Evolutionary conservation across 2,888 invertebrate genomes (phyloP).

Genomic region (Conomelus anceps): DNA sequence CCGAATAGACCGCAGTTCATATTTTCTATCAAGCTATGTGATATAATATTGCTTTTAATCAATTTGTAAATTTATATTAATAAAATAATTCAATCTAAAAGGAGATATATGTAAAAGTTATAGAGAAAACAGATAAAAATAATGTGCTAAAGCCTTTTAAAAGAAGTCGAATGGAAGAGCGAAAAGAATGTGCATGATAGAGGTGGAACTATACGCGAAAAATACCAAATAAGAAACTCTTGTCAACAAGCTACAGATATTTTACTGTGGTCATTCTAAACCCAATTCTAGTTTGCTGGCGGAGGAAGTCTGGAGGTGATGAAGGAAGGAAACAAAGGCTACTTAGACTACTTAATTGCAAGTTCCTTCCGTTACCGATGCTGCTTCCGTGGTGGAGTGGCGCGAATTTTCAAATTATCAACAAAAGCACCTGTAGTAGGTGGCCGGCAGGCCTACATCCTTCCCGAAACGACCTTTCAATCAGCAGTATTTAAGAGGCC

Average conservation of each 20-base stretch:
- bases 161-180: no score
- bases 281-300: neutral
- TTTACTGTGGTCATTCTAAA: neutral
- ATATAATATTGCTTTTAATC: no score
- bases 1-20: no score
- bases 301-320: neutral
- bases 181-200: no score
- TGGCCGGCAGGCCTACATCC: no score
- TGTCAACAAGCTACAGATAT: neutral
- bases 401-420: neutral
- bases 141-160: no score
- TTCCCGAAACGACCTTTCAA: neutral
- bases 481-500: neutral
- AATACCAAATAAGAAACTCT: neutral
- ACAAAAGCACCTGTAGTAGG: no score
- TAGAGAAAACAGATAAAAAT: no score
- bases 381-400: neutral
- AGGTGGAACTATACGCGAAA: neutral
- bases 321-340: neutral
- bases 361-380: neutral
- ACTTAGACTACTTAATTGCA: neutral
- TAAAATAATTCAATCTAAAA: no score
- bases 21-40: no score
- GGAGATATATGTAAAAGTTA: no score
- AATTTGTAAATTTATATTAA: no score